These are phyloP conservation scores for Pristiophorus japonicus DNA, from an alignment of 2,113 vertebrate genomes.

Conservation along the genomic window DNA sequence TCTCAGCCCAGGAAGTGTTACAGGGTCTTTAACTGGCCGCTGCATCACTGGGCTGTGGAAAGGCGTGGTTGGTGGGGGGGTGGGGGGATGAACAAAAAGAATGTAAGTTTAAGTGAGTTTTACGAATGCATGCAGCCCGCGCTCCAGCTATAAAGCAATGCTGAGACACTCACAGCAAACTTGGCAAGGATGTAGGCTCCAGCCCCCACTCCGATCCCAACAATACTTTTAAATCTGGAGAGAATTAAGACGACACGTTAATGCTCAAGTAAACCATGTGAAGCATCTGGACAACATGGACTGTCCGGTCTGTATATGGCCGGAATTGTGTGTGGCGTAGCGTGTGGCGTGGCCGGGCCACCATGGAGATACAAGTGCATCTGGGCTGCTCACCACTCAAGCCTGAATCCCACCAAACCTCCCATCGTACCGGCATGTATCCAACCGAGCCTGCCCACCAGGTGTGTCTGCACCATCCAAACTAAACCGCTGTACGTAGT, in stretches of 20 bases:
- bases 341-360: not conserved
- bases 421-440: not conserved
- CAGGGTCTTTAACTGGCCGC: not conserved
- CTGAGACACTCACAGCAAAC: constrained; percentile 74
- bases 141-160: not conserved
- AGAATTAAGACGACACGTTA: constrained; percentile 19
- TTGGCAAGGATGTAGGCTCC: constrained; percentile 90
- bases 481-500: not conserved
- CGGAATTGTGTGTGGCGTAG: not conserved
- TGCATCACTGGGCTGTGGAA: not conserved
- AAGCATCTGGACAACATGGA: not conserved
- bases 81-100: not conserved
- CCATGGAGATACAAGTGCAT: not conserved
- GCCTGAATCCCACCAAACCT: not conserved
- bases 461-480: not conserved
- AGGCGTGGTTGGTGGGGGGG: no score
- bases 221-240: constrained; percentile 86
- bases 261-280: not conserved
- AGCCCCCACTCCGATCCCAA: constrained; percentile 89
- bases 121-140: not conserved
- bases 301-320: not conserved
- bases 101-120: not conserved
- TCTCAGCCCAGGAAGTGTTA: not conserved
- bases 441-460: not conserved
- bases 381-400: not conserved